Percentiles rank a stretch among this genome's conserved stretches.
Conservation (phyloP, 2,113 vertebrate species). For the Canis aureus region DNA sequence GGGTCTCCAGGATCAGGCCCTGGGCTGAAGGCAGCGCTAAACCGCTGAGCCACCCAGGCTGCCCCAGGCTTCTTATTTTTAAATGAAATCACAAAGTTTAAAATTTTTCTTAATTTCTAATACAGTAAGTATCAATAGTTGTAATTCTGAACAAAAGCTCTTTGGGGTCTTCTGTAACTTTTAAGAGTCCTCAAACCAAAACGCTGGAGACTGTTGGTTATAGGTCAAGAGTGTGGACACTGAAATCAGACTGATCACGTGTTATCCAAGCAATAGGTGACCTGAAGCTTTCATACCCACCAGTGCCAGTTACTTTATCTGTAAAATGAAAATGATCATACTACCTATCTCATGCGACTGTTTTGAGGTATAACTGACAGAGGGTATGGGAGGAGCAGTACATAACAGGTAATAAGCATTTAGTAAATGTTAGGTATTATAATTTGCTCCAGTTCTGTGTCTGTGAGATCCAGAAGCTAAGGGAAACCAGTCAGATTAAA, state of each 20-base stretch:
- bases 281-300: no score
- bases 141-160: not conserved
- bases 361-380: not conserved
- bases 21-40: no score
- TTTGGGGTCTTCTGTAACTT: not conserved
- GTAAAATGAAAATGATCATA: not conserved
- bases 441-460: not conserved
- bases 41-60: no score
- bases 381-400: not conserved
- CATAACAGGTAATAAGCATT: not conserved
- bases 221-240: not conserved
- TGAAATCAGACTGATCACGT: not conserved
- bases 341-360: not conserved
- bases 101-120: not conserved
- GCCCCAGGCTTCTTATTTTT: conserved; percentile 36
- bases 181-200: not conserved
- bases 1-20: no score
- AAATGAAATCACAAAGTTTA: not conserved
- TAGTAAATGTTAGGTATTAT: not conserved
- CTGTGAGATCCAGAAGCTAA: not conserved
- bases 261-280: not conserved
- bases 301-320: not conserved
- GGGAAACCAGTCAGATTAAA: not conserved
- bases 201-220: not conserved
- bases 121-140: not conserved